These are phyloP conservation scores for Ataeniobius toweri DNA, from an alignment of 2,797 vertebrate species.

Conservation along the genomic window DNA sequence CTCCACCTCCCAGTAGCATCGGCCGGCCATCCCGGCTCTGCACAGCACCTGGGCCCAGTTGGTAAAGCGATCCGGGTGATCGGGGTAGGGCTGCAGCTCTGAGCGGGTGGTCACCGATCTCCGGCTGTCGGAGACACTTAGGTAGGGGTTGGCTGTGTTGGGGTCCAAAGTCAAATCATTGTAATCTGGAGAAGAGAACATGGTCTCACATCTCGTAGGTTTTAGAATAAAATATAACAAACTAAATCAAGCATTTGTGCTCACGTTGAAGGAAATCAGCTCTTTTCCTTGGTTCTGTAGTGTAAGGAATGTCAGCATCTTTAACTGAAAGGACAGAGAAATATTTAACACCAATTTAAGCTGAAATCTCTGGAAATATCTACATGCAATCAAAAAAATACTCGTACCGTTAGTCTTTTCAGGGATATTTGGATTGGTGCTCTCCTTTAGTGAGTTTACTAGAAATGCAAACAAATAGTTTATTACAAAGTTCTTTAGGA, in stretches of 20 bases:
- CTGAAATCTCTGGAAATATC: background rate
- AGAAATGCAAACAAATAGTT: conserved; percentile 19
- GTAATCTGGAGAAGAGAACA: conserved; percentile 57
- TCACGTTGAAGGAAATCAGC: conserved; percentile 76
- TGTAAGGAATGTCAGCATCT: conserved; percentile 14
- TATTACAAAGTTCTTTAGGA: background rate
- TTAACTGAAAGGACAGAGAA: conserved; percentile 29
- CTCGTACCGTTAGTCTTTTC: conserved; percentile 63
- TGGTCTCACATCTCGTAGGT: background rate
- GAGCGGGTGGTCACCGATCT: conserved; percentile 53
- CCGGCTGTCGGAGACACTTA: conserved; percentile 60
- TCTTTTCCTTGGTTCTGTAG: conserved; percentile 68
- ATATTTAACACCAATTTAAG: background rate
- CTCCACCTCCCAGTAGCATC: conserved; percentile 83
- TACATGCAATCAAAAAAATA: background rate
- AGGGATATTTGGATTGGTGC: conserved; percentile 20
- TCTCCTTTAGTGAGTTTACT: conserved; percentile 69
- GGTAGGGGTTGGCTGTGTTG: conserved; percentile 75
- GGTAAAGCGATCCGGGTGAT: conserved; percentile 75
- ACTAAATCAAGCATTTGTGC: conserved; percentile 15
- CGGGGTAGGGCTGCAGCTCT: conserved; percentile 61
- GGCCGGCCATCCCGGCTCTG: conserved; percentile 67
- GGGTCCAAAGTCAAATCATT: conserved; percentile 68
- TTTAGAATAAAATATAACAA: background rate
- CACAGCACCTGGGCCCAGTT: conserved; percentile 81